Base-by-base conservation (phyloP, 2,113 vertebrate genomes). In the Heteronetta atricapilla region DNA sequence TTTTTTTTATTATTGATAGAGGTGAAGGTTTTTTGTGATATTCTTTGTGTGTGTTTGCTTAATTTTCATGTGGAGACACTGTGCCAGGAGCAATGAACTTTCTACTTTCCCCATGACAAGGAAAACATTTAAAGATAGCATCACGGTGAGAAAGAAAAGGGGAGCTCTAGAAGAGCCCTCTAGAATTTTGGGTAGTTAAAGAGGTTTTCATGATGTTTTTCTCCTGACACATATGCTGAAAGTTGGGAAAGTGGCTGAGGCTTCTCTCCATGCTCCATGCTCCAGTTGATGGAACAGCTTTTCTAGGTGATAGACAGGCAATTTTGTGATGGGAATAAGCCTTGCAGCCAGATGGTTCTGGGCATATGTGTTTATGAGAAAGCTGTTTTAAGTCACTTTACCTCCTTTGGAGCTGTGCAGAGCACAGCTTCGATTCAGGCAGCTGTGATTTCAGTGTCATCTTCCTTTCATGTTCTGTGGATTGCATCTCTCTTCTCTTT, bases 321-420 rank as follows among this genome's bases (percentile, higher is more conserved):
- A 59, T 59, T 73, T 93, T 82, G 29, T 89, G 62, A 79, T 82
- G 55, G 58, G 80, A 90, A 87, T 84, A 75, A 91, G 76, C 73
- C 69, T 82, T 48, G 29, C 33, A 91, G 67, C 63, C 84, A 79
- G 91, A 90, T 94, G 83, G 86, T 94, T 91, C 53, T 72, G 86
- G 88, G 60, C 79, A 50, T 86, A 78, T 82, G 62, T 94, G 48
- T 81, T 84, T 82, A 21, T 90, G 74, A 87, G 23, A 77, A 77
- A 59, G 68, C 40, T 56, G 52, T 56, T 95, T 84, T 76, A 82
- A 95, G 88, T 82, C 84, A 89, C 70, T 94, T 89, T 44, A 64
- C 31, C 62, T 92, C 36, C 74, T 82, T 76, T 76, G 89, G 78
- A 87, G 48, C 74, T 63, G 26, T 55, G 53, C 67, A 91, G 75